Percentiles rank a stretch among this genome's conserved stretches.
Evolutionary conservation across 2,113 vertebrate species (phyloP).

Genomic region (Ginglymostoma cirratum): DNA sequence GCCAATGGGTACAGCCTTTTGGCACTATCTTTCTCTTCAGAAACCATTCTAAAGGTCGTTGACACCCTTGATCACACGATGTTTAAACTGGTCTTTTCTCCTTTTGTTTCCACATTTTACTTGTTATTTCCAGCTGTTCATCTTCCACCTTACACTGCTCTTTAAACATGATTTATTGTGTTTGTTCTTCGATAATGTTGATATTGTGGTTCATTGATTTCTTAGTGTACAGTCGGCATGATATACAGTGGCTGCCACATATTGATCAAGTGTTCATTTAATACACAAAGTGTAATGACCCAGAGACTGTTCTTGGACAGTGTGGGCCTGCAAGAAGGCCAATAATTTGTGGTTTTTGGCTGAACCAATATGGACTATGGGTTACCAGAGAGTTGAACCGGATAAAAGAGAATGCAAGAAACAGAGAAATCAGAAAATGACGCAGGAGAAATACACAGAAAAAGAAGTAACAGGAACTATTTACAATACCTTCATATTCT

Average conservation of each 20-base stretch:
- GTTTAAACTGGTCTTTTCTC: background rate
- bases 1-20: background rate
- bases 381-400: background rate
- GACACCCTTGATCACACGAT: background rate
- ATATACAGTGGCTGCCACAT: background rate
- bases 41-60: background rate
- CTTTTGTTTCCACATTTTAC: background rate
- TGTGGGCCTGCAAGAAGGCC: background rate
- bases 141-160: background rate
- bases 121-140: background rate
- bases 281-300: background rate
- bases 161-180: background rate
- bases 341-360: background rate
- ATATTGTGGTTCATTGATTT: background rate
- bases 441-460: background rate
- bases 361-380: background rate
- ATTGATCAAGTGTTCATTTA: background rate
- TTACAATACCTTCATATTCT: background rate
- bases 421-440: background rate
- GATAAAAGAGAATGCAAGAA: background rate
- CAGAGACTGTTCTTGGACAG: background rate
- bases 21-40: background rate
- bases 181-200: background rate
- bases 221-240: background rate
- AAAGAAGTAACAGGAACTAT: background rate